These are phyloP conservation scores for Antigone vipio DNA, from an alignment of 2,113 vertebrate genomes.

Conservation along the genomic window DNA sequence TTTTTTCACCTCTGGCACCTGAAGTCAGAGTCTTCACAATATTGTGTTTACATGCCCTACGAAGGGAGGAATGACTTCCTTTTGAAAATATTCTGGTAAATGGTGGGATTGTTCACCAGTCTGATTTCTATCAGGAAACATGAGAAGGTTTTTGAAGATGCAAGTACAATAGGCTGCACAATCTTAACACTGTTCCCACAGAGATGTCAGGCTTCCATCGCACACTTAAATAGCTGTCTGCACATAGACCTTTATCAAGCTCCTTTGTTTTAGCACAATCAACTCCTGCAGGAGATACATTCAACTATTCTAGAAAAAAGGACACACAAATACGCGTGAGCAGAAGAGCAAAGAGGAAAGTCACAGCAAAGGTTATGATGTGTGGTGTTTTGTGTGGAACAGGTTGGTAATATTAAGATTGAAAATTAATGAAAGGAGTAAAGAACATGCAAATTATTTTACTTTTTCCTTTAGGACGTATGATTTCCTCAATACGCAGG, in stretches of 20 bases:
- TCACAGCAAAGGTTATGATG: not conserved
- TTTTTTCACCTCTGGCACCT: not conserved
- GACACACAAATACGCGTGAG: fast-evolving
- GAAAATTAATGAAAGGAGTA: not conserved
- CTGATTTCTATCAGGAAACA: slow-evolving; percentile 2
- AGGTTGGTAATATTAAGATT: not conserved
- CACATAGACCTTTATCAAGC: not conserved
- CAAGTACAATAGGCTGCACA: not conserved
- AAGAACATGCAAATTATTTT: not conserved
- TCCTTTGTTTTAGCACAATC: not conserved
- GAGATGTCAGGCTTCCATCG: not conserved
- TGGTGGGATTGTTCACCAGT: not conserved
- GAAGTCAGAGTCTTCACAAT: not conserved
- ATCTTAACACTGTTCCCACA: not conserved
- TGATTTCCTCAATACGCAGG: not conserved
- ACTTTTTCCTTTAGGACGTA: not conserved
- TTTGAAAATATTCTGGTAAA: not conserved
- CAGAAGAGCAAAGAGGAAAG: not conserved
- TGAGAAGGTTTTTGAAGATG: not conserved
- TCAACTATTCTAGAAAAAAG: not conserved
- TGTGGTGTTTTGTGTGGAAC: not conserved
- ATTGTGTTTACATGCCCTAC: not conserved
- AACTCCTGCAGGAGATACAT: not conserved
- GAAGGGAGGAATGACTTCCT: not conserved
- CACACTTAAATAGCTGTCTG: not conserved